Conservation (phyloP, 2,113 vertebrate species). For the Chloropsis hardwickii region DNA sequence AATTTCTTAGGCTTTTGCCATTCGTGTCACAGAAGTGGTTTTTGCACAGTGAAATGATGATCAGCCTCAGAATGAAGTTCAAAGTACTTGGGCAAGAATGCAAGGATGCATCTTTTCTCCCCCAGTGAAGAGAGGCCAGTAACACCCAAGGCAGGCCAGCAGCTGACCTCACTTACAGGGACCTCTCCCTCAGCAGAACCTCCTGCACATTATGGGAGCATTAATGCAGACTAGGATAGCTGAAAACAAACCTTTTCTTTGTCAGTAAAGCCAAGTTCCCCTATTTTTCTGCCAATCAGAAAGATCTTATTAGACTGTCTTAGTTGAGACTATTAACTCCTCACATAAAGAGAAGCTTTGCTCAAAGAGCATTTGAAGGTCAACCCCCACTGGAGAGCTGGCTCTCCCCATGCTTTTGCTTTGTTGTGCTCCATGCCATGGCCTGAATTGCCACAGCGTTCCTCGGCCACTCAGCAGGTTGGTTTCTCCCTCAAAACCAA, state of each 20-base stretch:
- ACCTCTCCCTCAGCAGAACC: background rate
- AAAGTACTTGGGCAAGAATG: background rate
- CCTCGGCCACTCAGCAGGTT: background rate
- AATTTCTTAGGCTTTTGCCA: background rate
- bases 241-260: background rate
- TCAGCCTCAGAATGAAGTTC: background rate
- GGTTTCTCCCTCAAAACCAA: background rate
- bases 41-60: background rate
- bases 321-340: background rate
- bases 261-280: background rate
- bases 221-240: background rate
- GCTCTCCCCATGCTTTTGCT: background rate
- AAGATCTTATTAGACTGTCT: background rate
- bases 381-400: background rate
- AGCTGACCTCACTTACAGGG: background rate
- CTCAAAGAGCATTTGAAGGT: background rate
- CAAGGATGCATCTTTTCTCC: background rate
- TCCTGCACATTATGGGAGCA: background rate
- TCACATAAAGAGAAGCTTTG: background rate
- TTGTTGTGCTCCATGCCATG: background rate
- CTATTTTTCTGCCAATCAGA: background rate
- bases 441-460: background rate
- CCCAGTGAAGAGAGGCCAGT: background rate
- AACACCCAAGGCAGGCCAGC: background rate
- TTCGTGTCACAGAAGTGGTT: background rate